Conservation (phyloP, 2,797 vertebrate genomes). For the Falco biarmicus region DNA sequence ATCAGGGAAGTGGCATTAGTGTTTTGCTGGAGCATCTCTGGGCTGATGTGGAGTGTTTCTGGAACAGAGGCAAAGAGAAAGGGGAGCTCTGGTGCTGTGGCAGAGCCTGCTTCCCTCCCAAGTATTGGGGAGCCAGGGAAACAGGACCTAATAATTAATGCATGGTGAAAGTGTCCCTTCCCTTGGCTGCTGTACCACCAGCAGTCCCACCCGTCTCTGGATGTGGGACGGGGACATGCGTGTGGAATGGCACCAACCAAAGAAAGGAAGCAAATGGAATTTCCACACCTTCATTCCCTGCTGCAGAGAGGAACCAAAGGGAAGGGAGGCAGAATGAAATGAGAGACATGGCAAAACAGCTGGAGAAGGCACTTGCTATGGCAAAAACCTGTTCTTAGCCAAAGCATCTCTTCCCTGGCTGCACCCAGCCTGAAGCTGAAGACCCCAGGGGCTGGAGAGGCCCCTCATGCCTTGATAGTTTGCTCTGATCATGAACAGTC, state of each 20-base stretch:
- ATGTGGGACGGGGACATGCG: accelerated
- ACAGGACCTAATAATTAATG: background rate
- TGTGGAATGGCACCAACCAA: background rate
- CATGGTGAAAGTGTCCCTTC: accelerated
- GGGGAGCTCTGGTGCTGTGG: accelerated
- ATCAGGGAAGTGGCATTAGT: accelerated
- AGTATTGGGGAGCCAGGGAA: accelerated
- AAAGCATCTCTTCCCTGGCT: background rate
- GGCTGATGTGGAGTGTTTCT: background rate
- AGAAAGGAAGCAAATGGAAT: background rate
- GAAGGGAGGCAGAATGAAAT: background rate
- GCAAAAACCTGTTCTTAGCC: accelerated
- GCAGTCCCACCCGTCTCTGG: background rate
- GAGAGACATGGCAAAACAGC: background rate
- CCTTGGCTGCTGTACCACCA: background rate
- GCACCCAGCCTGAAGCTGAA: background rate
- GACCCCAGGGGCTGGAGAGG: background rate
- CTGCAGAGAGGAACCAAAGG: background rate
- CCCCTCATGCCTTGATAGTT: accelerated
- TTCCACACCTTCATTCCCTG: background rate
- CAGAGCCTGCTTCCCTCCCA: background rate
- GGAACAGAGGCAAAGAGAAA: background rate
- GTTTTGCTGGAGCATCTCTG: background rate
- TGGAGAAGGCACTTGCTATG: background rate
- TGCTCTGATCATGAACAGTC: background rate